Evolutionary conservation across 1,140 invertebrate species (phyloP).

Genomic region (Drosophila azteca): DNA sequence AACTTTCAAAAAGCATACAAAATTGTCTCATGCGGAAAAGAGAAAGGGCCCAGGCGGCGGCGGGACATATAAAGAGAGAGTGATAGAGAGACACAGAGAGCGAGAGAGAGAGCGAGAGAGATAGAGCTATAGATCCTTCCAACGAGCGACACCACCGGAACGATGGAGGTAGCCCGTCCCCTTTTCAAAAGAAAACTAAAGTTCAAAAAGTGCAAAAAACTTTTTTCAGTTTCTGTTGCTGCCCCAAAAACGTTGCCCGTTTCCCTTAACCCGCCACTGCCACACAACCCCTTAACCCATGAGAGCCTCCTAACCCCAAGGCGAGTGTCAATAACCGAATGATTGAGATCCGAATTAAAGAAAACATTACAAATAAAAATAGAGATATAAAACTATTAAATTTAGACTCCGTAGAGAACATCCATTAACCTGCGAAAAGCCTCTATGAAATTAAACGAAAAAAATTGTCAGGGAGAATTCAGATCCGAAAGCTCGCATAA

Average conservation of each 20-base stretch:
- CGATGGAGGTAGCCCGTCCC: neutral
- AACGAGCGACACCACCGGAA: neutral
- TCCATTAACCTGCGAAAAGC: no score
- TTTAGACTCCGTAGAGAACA: no score
- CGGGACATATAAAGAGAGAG: neutral
- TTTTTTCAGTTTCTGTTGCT: constrained; percentile 29
- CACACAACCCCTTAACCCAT: constrained; percentile 31
- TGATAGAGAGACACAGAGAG: neutral
- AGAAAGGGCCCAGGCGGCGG: constrained; percentile 17
- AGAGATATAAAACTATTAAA: no score
- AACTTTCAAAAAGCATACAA: constrained; percentile 67
- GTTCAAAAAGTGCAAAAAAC: constrained; percentile 72
- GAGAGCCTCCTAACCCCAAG: neutral
- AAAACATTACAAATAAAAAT: no score
- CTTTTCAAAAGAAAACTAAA: constrained; percentile 25
- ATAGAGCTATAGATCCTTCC: neutral
- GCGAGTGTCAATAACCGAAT: neutral
- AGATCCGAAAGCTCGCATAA: no score
- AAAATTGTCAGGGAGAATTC: no score
- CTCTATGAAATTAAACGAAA: no score
- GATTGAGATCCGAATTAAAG: no score
- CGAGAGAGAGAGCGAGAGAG: neutral
- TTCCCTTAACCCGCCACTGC: constrained; percentile 31
- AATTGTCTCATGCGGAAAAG: constrained; percentile 47
- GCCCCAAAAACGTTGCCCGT: constrained; percentile 11